Evolutionary conservation across 2,888 invertebrate species (phyloP), one percentile per base, ranked within the genome.

Genomic region (Eristalis pertinax): DNA sequence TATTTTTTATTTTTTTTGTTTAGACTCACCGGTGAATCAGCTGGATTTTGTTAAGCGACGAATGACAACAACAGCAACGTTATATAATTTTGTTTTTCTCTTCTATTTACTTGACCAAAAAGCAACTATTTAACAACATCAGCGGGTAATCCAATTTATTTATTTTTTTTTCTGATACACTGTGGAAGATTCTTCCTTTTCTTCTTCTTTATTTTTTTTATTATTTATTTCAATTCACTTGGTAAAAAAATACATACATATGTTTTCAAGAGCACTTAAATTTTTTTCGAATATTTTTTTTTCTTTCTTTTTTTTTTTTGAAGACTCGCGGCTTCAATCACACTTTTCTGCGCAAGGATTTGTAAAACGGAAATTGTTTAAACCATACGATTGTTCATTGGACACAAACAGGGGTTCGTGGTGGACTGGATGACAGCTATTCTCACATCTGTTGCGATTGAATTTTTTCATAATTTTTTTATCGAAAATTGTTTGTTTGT

Each of bases 21-120:
- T 79, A 76, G 74, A 87, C 87, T 87, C 67, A 87, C 87, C 87
- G 87, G 87, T 87, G 84, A 84, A 87, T 87, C 84, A 87, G 84
- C 87, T 87, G 87, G 87, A 76, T 84, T 50, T 76, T 80, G 76
- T 84, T 74, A 76, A 84, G 87, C 84, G 70, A 73, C 60, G 67
- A 75, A 77, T 58, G 78, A 87, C 77, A 86, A 86, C 74, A 87
- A 56, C 74, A 68, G 56, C 70, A 56, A 79, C 84, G 76, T 87
- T 84, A 87, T 87, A 76, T 76, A 87, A 84, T 80, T 58, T 70
- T 35, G 69, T 63, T 74, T 62, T 81, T 58, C 50, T 63, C 64
- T n/a, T 68, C 19, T 60, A 5, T 69, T 35, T 62, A 60, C 43
- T 76, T 76, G 50, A n/a, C 4, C n/a, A 50, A 50, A 58, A 58